Evolutionary conservation across 2,797 vertebrate species (phyloP).

Genomic region (Microctenopoma lineatum): DNA sequence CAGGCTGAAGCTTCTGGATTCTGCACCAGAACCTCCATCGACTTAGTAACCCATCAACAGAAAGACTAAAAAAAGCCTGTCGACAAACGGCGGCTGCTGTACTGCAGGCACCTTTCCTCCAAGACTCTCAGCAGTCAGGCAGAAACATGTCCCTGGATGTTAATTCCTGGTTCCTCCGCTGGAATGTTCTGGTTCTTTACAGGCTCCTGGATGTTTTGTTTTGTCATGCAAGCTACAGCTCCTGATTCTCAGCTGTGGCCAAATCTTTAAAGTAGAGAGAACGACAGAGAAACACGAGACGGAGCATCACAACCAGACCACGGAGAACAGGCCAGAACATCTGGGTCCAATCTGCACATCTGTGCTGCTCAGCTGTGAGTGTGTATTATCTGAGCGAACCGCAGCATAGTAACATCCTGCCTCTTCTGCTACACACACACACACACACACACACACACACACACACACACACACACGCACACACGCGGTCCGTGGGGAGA

Average conservation of each 20-base stretch:
- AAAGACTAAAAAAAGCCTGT: too few relatives aligned
- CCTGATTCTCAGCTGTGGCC: too few relatives aligned
- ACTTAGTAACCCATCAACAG: too few relatives aligned
- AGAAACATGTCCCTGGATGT: too few relatives aligned
- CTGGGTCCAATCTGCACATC: conserved; percentile 73
- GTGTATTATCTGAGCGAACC: conserved; percentile 42
- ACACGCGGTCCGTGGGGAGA: conserved; percentile 69
- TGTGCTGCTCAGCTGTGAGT: conserved; percentile 25
- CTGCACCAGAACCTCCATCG: too few relatives aligned
- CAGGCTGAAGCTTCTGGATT: neutral
- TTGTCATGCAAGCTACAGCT: too few relatives aligned
- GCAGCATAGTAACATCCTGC: conserved; percentile 59
- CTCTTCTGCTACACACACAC: neutral
- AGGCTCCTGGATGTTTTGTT: too few relatives aligned
- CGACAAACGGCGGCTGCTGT: too few relatives aligned
- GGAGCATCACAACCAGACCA: conserved; percentile 35
- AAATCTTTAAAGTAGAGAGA: neutral
- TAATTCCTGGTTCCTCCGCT: too few relatives aligned
- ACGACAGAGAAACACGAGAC: conserved; percentile 13
- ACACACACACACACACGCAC: conserved; percentile 28
- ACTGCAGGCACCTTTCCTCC: too few relatives aligned
- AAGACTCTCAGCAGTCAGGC: too few relatives aligned
- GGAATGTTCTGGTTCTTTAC: too few relatives aligned
- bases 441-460: conserved; percentile 28
- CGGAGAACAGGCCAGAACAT: conserved; percentile 66